Conservation (phyloP, 1,140 invertebrate genomes). For the Phymorhynchus buccinoides region DNA sequence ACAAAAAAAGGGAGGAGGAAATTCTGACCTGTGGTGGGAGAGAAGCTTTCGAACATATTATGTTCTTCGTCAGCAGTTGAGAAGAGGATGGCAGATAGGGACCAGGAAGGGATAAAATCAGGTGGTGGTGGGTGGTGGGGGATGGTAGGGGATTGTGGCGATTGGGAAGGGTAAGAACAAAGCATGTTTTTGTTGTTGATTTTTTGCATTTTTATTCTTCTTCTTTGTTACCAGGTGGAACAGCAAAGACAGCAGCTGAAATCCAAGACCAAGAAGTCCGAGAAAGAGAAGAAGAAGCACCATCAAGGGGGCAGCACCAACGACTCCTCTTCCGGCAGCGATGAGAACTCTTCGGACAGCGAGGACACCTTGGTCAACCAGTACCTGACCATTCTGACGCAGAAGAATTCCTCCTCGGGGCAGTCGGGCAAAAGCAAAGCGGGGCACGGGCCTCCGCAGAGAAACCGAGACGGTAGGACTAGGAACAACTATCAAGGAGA, state of each 20-base stretch:
- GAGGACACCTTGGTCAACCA: conserved; percentile 61
- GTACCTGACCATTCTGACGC: conserved; percentile 60
- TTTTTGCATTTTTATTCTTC: no score
- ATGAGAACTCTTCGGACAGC: conserved; percentile 48
- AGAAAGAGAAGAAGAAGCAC: conserved; percentile 58
- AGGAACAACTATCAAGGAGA: not conserved
- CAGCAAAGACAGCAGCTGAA: conserved; percentile 22
- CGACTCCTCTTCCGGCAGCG: no score
- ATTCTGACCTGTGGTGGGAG: no score
- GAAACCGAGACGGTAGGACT: not conserved
- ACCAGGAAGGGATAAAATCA: no score
- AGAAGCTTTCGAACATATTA: no score
- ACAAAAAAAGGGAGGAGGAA: no score
- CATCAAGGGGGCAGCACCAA: conserved; percentile 48
- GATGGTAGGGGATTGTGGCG: no score
- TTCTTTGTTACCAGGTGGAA: conserved; percentile 31
- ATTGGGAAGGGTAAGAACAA: no score
- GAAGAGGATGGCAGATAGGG: no score
- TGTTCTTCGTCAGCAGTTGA: no score
- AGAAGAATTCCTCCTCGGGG: conserved; percentile 50
- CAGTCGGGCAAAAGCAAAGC: conserved; percentile 10
- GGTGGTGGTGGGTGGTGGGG: no score
- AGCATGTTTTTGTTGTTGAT: no score
- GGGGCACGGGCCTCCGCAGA: not conserved
- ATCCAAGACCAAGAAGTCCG: conserved; percentile 41